These are phyloP conservation scores for Parapristionchus giblindavisi DNA, from an alignment of 2,888 invertebrate genomes.

Conservation along the genomic window DNA sequence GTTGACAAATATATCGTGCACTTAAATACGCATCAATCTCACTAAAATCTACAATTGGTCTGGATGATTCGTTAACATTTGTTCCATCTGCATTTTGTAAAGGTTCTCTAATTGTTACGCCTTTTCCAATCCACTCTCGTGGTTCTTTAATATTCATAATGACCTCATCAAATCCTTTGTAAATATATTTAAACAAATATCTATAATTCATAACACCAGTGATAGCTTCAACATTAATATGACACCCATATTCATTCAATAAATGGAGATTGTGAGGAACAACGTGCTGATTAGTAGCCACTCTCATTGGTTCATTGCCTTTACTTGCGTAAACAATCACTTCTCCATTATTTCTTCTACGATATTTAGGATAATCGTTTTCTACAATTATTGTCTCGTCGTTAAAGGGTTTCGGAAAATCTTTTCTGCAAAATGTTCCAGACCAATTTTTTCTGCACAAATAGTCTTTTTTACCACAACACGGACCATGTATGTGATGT, in stretches of 20 bases:
- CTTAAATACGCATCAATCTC: constrained; percentile 67
- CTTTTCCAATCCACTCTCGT: background rate
- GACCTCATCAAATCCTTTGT: constrained; percentile 60
- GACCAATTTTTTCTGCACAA: constrained; percentile 40
- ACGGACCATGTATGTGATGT: constrained; percentile 70
- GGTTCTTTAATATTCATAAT: constrained; percentile 16
- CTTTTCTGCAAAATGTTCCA: constrained; percentile 35
- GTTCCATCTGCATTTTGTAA: too few relatives aligned
- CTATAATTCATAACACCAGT: constrained; percentile 55
- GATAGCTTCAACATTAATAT: constrained; percentile 70
- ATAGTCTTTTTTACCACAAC: constrained; percentile 62
- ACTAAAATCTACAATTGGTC: constrained; percentile 47
- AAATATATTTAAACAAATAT: constrained; percentile 68
- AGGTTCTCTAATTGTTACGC: background rate
- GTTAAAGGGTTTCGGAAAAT: constrained; percentile 40
- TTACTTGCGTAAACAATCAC: constrained; percentile 13
- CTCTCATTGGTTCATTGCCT: background rate
- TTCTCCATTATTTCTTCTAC: constrained; percentile 29
- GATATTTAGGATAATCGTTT: constrained; percentile 40
- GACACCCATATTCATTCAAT: constrained; percentile 64
- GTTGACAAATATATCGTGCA: constrained; percentile 63
- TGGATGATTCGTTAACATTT: background rate
- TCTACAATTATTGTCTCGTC: constrained; percentile 29
- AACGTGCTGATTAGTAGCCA: constrained; percentile 42
- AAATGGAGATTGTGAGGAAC: constrained; percentile 59